These are phyloP conservation scores for Trichopria drosophilae DNA, from an alignment of 2,888 invertebrate genomes.

Conservation along the genomic window DNA sequence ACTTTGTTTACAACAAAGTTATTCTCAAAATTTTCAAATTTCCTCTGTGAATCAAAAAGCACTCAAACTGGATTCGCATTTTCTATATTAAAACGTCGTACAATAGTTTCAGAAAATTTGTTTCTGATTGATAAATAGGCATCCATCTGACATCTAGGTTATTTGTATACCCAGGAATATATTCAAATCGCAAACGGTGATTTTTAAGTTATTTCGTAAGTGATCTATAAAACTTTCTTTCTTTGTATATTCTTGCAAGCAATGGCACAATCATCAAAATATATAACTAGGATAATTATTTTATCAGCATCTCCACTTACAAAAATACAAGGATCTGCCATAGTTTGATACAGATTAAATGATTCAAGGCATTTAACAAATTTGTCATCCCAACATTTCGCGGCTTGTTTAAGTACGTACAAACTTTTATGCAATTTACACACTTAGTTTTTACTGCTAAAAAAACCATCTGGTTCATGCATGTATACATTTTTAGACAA, in stretches of 20 bases:
- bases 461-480: slow-evolving; percentile 39
- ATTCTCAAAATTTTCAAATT: slow-evolving; percentile 11
- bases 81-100: slow-evolving; percentile 6
- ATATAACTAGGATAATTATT: slow-evolving; percentile 7
- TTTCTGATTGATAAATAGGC: not conserved
- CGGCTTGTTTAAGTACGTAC: slow-evolving; percentile 44
- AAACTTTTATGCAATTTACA: slow-evolving; percentile 40
- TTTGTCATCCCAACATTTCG: slow-evolving; percentile 39
- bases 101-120: not conserved
- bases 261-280: slow-evolving; percentile 11
- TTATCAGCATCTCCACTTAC: not conserved
- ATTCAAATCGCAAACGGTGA: not conserved
- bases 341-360: slow-evolving; percentile 23
- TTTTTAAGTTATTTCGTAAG: too few species aligned
- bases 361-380: slow-evolving; percentile 20
- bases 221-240: not conserved
- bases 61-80: not conserved
- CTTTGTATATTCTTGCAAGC: not conserved
- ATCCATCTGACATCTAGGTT: not conserved
- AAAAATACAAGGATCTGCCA: slow-evolving; percentile 36
- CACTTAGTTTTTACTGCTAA: slow-evolving; percentile 30
- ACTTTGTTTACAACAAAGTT: not conserved
- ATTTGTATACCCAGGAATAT: not conserved
- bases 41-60: slow-evolving; percentile 10
- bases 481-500: slow-evolving; percentile 38